These are phyloP conservation scores for Dioctria rufipes DNA, from an alignment of 2,888 invertebrate genomes.

Conservation along the genomic window DNA sequence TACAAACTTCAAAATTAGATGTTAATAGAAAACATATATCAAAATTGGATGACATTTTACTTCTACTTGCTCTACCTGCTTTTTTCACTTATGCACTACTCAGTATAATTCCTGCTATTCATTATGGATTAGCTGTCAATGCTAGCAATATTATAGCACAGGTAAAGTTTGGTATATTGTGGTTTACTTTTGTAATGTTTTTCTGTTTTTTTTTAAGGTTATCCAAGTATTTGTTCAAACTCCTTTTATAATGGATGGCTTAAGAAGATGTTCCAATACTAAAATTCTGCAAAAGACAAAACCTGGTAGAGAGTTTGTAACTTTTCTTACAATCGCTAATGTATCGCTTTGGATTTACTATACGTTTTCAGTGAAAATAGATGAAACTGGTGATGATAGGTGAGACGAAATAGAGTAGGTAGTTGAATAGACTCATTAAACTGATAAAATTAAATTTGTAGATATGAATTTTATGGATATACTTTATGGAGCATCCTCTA, in stretches of 20 bases:
- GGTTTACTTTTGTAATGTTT: neutral
- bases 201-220: conserved; percentile 71
- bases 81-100: conserved; percentile 81
- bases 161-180: conserved; percentile 9
- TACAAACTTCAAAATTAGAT: conserved; percentile 78
- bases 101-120: conserved; percentile 78
- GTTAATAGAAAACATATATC: conserved; percentile 78
- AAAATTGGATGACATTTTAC: conserved; percentile 78
- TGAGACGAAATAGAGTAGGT: neutral
- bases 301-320: conserved; percentile 83
- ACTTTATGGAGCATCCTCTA: conserved; percentile 80
- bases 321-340: conserved; percentile 83
- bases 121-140: conserved; percentile 72
- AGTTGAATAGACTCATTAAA: too few species aligned
- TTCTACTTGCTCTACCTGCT: conserved; percentile 81
- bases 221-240: conserved; percentile 83
- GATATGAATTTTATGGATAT: conserved; percentile 80
- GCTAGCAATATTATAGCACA: conserved; percentile 74
- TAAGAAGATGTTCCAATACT: conserved; percentile 81
- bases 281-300: conserved; percentile 77
- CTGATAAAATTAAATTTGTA: conserved; percentile 23
- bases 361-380: conserved; percentile 77
- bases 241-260: conserved; percentile 80
- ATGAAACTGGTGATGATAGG: conserved; percentile 72
- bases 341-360: conserved; percentile 84